A percentile compares a stretch with the other conserved stretches of the same genome.
These are phyloP conservation scores for Vulpes ferrilata DNA, from an alignment of 2,113 vertebrate species.

Conservation along the genomic window DNA sequence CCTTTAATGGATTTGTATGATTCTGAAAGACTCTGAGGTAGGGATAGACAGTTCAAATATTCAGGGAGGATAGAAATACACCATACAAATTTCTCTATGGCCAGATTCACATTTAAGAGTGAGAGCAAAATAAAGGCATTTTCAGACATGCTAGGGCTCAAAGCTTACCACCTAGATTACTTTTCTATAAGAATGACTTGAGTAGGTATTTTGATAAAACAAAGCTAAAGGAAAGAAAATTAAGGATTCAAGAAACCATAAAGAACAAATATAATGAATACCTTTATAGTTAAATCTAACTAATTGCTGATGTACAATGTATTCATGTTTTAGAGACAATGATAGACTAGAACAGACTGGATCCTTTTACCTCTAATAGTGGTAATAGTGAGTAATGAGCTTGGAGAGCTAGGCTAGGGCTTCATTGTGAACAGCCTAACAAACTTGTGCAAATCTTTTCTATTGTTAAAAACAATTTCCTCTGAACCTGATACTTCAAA, in stretches of 20 bases:
- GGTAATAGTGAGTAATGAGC: background rate
- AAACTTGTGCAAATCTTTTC: background rate
- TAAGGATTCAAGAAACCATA: background rate
- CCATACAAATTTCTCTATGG: constrained; percentile 8
- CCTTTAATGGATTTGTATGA: constrained; percentile 29
- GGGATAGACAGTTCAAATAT: background rate
- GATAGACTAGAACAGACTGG: background rate
- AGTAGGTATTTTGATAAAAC: constrained; percentile 26
- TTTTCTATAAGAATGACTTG: constrained; percentile 50
- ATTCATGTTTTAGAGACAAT: constrained; percentile 11
- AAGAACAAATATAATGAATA: constrained; percentile 16
- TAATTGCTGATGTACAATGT: background rate
- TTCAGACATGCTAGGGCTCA: constrained; percentile 24
- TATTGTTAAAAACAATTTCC: constrained; percentile 8
- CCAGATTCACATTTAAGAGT: background rate
- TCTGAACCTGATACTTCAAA: background rate
- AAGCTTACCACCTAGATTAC: constrained; percentile 30
- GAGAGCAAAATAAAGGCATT: constrained; percentile 51
- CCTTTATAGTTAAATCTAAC: background rate
- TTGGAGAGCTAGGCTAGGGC: background rate
- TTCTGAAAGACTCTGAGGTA: background rate
- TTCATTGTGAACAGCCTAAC: background rate
- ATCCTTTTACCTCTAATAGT: background rate
- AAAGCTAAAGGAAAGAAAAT: background rate
- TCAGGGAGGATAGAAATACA: background rate